phyloP scores from a whole-genome alignment of 1,140 invertebrate genomes.

The Temnothorax longispinosus region DNA sequence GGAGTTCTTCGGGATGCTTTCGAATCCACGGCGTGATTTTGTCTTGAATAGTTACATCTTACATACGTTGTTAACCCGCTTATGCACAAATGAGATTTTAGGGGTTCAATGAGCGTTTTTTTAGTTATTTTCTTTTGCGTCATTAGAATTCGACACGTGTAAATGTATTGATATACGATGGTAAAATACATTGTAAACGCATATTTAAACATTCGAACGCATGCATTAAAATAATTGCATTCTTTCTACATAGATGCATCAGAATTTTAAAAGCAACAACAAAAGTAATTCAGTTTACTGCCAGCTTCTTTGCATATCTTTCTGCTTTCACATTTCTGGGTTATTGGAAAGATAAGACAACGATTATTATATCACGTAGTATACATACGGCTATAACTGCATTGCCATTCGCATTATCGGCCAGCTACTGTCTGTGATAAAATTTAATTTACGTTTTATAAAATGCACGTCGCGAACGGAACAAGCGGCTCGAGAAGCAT shows the following conservation, averaged over 20 bases:
- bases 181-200: neutral
- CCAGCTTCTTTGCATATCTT: neutral
- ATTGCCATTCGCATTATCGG: neutral
- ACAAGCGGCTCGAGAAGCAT: neutral
- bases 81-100: constrained; percentile 21
- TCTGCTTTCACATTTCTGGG: neutral
- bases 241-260: neutral
- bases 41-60: neutral
- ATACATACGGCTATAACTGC: neutral
- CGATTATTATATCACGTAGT: constrained; percentile 15
- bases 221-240: neutral
- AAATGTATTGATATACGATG: neutral
- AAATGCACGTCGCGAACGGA: constrained; percentile 18
- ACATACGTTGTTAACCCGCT: constrained; percentile 4
- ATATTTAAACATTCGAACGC: neutral
- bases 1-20: neutral
- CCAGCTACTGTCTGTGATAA: constrained; percentile 36
- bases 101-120: neutral
- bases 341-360: neutral
- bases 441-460: constrained; percentile 60
- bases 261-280: neutral
- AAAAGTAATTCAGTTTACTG: constrained; percentile 10
- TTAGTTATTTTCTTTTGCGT: neutral
- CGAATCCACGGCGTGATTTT: neutral
- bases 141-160: constrained; percentile 9